These are phyloP conservation scores for Lobophora halterata DNA, from an alignment of 2,888 invertebrate genomes.

Conservation along the genomic window DNA sequence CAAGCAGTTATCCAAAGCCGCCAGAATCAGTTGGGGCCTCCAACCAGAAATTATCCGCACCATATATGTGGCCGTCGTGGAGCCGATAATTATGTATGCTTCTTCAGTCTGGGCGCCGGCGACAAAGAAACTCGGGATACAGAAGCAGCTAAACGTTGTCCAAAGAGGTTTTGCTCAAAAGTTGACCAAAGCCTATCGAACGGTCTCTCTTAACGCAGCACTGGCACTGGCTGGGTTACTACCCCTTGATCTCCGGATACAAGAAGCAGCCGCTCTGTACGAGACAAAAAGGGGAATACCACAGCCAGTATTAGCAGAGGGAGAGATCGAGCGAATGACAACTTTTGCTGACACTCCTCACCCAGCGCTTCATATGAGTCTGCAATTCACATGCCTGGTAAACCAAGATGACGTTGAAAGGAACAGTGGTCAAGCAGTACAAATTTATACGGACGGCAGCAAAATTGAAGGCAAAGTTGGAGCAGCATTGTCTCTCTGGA, in stretches of 20 bases:
- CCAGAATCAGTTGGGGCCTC: too few species aligned
- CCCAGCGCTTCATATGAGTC: slow-evolving; percentile 9
- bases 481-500: not conserved
- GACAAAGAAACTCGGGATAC: too few species aligned
- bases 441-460: not conserved
- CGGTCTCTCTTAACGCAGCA: not conserved
- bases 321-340: slow-evolving; percentile 20
- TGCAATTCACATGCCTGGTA: slow-evolving; percentile 8
- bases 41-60: too few species aligned
- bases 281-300: not conserved
- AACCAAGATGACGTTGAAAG: slow-evolving; percentile 1
- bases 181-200: not conserved
- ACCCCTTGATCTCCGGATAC: not conserved
- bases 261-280: not conserved
- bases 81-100: too few species aligned
- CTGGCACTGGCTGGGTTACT: too few species aligned
- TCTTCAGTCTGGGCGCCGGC: too few species aligned
- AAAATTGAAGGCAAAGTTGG: not conserved
- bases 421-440: not conserved
- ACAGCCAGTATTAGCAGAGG: slow-evolving; percentile 8
- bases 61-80: too few species aligned
- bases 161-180: too few species aligned
- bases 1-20: too few species aligned
- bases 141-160: too few species aligned
- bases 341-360: slow-evolving; percentile 8